phyloP scores from a whole-genome alignment of 2,797 vertebrate species.

The Esox masquinongy region DNA sequence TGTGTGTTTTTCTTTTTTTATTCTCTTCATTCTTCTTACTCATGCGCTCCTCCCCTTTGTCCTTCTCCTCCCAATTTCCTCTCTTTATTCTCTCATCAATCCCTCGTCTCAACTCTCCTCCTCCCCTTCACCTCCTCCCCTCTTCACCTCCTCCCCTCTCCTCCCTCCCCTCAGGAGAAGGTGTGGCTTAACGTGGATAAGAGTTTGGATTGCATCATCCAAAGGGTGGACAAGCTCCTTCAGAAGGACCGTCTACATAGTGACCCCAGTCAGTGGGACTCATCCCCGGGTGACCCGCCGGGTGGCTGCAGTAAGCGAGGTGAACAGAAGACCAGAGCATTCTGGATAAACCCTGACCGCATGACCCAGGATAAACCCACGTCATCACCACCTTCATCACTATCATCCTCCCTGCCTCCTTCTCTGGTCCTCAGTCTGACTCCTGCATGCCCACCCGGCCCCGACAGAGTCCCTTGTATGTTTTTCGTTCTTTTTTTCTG shows the following conservation, averaged over 20 bases:
- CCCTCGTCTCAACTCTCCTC: background rate
- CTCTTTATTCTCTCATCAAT: background rate
- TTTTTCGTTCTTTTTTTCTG: constrained; percentile 25
- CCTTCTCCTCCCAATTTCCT: background rate
- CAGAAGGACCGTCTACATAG: constrained; percentile 88
- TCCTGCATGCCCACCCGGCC: constrained; percentile 77
- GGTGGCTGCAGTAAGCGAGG: constrained; percentile 86
- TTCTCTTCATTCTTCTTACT: no score
- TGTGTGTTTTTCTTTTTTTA: background rate
- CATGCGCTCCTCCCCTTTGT: background rate
- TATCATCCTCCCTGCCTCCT: constrained; percentile 57
- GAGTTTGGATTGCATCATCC: constrained; percentile 97
- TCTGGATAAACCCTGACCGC: constrained; percentile 92
- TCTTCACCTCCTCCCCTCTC: background rate
- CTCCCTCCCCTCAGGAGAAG: constrained; percentile 81
- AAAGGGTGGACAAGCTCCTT: constrained; percentile 94
- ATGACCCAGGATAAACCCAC: constrained; percentile 51
- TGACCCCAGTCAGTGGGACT: constrained; percentile 77
- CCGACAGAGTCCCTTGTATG: constrained; percentile 73
- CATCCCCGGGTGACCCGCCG: constrained; percentile 75
- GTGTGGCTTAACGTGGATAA: constrained; percentile 98
- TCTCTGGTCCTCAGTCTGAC: constrained; percentile 49
- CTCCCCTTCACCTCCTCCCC: background rate
- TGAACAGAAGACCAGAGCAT: constrained; percentile 83
- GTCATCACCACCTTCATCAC: constrained; percentile 55